Conservation (phyloP, 1,140 invertebrate genomes). For the Drosophila ercepeae region DNA sequence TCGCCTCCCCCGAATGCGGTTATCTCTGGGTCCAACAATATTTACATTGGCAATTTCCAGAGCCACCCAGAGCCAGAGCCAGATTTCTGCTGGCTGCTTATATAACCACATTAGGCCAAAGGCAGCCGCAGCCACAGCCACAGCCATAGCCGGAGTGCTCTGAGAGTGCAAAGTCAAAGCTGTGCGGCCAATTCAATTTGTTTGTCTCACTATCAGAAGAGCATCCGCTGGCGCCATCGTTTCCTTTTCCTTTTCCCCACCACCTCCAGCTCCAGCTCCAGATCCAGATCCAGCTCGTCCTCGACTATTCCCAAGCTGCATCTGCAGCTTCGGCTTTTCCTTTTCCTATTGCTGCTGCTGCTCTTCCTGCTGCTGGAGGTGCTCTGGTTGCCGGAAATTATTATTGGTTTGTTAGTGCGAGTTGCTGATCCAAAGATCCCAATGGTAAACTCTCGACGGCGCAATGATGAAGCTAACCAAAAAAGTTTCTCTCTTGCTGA, state of each 20-base stretch:
- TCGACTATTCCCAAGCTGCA: conserved; percentile 69
- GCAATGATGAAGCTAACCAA: conserved; percentile 67
- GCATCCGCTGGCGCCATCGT: conserved; percentile 26
- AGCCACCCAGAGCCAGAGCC: too few species aligned
- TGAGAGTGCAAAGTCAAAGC: conserved; percentile 54
- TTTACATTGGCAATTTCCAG: conserved; percentile 71
- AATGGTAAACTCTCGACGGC: conserved; percentile 70
- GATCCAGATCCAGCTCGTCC: conserved; percentile 12
- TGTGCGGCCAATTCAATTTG: conserved; percentile 73
- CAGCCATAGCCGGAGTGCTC: background rate
- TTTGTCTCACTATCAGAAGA: conserved; percentile 64
- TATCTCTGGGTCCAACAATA: conserved; percentile 46
- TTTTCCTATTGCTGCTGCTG: background rate
- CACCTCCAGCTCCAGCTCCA: background rate
- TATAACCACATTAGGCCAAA: conserved; percentile 70
- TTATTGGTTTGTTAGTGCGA: conserved; percentile 74
- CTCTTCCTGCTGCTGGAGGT: conserved; percentile 8
- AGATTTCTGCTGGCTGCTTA: conserved; percentile 55
- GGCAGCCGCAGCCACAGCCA: too few species aligned
- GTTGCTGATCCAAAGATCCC: conserved; percentile 62
- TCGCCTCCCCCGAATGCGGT: background rate
- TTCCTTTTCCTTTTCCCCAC: conserved; percentile 4
- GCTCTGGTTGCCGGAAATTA: conserved; percentile 61
- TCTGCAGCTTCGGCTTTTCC: conserved; percentile 41
- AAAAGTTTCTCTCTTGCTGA: conserved; percentile 38